Evolutionary conservation across 2,888 invertebrate genomes (phyloP).

Genomic region (Philhelius pedissequus): DNA sequence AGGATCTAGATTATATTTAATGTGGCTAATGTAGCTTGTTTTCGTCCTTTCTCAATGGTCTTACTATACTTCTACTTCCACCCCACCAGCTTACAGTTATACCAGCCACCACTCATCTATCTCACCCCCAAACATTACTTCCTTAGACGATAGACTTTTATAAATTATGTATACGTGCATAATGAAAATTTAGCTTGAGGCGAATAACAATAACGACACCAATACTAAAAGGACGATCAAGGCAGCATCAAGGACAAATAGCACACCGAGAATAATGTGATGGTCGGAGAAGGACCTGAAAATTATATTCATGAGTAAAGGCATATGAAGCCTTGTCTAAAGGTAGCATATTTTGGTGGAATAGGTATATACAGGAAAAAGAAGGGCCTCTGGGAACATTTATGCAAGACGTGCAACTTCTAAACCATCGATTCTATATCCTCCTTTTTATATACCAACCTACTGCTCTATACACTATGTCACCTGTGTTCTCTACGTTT

Average conservation of each 20-base stretch:
- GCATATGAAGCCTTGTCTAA: neutral
- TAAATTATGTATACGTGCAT: conserved; percentile 52
- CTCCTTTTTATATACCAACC: neutral
- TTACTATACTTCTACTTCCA: neutral
- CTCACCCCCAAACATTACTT: neutral
- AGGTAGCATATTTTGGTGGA: neutral
- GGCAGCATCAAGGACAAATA: conserved; percentile 31
- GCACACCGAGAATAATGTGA: conserved; percentile 12
- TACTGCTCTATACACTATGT: neutral
- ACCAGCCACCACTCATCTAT: neutral
- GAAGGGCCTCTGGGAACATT: conserved; percentile 23
- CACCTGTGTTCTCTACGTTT: neutral
- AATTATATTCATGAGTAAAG: conserved; percentile 39
- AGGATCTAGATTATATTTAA: conserved; percentile 32
- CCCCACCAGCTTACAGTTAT: too few species aligned
- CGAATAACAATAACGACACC: conserved; percentile 53
- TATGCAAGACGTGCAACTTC: conserved; percentile 51
- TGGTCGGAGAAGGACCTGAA: conserved; percentile 4
- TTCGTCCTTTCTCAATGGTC: conserved; percentile 3
- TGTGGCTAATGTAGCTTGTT: conserved; percentile 4
- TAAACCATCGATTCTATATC: conserved; percentile 26
- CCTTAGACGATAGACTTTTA: conserved; percentile 15
- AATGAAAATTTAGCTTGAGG: conserved; percentile 42
- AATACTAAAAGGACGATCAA: conserved; percentile 34
- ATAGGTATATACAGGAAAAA: neutral